Evolutionary conservation across 1,140 invertebrate species (phyloP).

Genomic region (Trichonephila clavipes): DNA sequence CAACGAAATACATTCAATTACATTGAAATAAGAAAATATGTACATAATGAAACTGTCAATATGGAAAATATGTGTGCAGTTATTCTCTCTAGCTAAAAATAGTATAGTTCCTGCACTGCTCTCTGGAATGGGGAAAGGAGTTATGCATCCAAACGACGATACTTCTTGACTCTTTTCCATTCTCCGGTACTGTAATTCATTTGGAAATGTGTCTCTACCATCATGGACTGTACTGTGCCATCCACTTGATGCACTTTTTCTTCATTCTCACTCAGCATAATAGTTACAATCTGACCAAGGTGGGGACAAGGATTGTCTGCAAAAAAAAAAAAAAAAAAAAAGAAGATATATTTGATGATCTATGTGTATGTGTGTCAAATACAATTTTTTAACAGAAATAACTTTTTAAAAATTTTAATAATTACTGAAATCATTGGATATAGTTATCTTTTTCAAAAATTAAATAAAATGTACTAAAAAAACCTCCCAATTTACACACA

Average conservation of each 20-base stretch:
- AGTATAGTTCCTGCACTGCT: not conserved
- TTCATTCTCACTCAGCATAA: conserved; percentile 93
- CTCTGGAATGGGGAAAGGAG: not conserved
- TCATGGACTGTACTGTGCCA: conserved; percentile 87
- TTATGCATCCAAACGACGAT: conserved; percentile 76
- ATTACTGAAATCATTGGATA: too few relatives aligned
- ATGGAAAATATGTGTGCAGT: conserved; percentile 20
- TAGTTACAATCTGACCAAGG: conserved; percentile 94
- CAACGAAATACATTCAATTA: not conserved
- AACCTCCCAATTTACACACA: too few relatives aligned
- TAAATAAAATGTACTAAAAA: too few relatives aligned
- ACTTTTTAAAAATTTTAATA: too few relatives aligned
- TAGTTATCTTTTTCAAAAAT: too few relatives aligned
- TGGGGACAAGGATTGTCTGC: conserved; percentile 96
- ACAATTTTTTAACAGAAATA: too few relatives aligned
- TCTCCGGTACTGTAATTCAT: conserved; percentile 98
- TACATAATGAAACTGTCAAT: not conserved
- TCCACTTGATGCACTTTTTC: conserved; percentile 89
- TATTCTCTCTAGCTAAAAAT: conserved; percentile 35
- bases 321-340: conserved; percentile 81
- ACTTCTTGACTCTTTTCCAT: conserved; percentile 94
- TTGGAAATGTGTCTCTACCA: conserved; percentile 96
- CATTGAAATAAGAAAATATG: not conserved
- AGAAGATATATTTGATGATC: conserved; percentile 53
- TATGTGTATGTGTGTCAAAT: not conserved